Percentiles rank a stretch among this genome's conserved stretches.
phyloP scores from a whole-genome alignment of 92 coral and sea anemone species.

The Palythoa grandis region DNA sequence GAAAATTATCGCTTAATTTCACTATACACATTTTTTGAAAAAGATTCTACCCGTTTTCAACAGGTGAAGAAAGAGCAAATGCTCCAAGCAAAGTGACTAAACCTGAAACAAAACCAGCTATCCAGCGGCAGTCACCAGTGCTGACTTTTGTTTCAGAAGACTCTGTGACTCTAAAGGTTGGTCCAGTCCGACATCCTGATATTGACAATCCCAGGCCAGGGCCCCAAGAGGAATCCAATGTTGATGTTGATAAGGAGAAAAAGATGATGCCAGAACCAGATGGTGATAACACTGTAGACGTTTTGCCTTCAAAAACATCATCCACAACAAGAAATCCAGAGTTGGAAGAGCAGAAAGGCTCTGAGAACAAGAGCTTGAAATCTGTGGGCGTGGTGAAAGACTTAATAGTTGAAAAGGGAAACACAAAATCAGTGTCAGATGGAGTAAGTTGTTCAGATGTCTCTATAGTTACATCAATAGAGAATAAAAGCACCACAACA shows the following conservation, averaged over 20 bases:
- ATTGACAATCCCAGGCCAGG: neutral
- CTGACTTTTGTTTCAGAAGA: slow-evolving; percentile 62
- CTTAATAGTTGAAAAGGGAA: neutral
- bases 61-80: slow-evolving; percentile 41
- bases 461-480: slow-evolving; percentile 8
- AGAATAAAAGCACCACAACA: neutral
- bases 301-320: neutral
- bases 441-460: slow-evolving; percentile 14
- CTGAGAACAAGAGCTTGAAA: neutral
- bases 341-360: neutral
- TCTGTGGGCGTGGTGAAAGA: neutral
- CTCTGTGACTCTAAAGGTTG: slow-evolving; percentile 56
- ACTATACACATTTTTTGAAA: too few relatives aligned
- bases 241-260: neutral
- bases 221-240: slow-evolving; percentile 4
- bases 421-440: neutral
- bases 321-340: neutral
- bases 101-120: slow-evolving; percentile 15
- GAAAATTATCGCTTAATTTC: too few relatives aligned
- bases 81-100: neutral
- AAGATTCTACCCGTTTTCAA: neutral
- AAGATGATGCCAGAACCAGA: neutral
- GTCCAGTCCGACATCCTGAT: slow-evolving; percentile 35
- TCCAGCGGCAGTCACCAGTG: slow-evolving; percentile 39
- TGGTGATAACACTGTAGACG: neutral